Evolutionary conservation across 2,113 vertebrate genomes (phyloP).

Genomic region (Rhinogobius similis): DNA sequence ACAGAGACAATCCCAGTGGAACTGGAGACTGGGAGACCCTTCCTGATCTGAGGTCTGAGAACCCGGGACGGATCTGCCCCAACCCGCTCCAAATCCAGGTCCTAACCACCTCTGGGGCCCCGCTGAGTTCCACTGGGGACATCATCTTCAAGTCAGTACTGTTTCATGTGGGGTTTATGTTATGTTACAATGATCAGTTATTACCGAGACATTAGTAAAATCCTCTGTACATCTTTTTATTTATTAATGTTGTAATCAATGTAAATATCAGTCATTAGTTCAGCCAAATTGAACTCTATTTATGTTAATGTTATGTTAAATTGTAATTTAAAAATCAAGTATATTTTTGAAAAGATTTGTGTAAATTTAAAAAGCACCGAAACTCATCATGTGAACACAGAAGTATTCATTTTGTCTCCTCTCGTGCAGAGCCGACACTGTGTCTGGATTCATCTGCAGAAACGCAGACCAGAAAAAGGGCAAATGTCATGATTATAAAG

Average conservation of each 20-base stretch:
- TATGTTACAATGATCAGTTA: no score
- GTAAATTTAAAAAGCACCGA: not conserved
- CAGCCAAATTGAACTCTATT: no score
- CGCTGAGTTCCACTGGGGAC: conserved; percentile 26
- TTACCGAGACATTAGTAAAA: no score
- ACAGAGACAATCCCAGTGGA: conserved; percentile 37
- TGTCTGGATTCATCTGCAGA: conserved; percentile 1
- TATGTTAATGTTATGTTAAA: no score
- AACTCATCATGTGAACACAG: no score
- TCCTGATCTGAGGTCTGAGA: not conserved
- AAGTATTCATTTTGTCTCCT: not conserved
- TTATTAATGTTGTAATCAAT: no score
- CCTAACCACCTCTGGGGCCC: conserved; percentile 22
- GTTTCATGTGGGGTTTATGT: not conserved
- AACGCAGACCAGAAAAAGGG: not conserved
- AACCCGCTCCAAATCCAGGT: conserved; percentile 25
- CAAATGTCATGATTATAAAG: not conserved
- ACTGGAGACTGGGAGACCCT: conserved; percentile 48
- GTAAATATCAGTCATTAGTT: no score
- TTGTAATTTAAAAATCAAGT: no score
- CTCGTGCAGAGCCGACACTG: not conserved
- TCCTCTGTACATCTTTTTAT: no score
- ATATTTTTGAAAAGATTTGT: not conserved
- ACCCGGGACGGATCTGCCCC: conserved; percentile 45
- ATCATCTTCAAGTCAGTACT: conserved; percentile 25